These are phyloP conservation scores for Anguilla megastoma DNA, from an alignment of 2,797 vertebrate species.

Conservation along the genomic window DNA sequence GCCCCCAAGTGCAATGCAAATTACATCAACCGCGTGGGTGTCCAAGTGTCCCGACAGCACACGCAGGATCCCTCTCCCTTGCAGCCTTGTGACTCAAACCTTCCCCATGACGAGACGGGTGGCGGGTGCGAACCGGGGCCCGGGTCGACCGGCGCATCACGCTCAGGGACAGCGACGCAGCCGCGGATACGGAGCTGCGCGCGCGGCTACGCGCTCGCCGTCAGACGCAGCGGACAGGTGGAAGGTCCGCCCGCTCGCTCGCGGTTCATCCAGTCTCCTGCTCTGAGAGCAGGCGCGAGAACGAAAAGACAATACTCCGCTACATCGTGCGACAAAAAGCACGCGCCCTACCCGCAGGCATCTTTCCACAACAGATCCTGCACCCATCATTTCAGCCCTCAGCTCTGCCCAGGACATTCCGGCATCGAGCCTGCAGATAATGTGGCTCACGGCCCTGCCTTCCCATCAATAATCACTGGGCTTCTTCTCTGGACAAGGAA, in stretches of 20 bases:
- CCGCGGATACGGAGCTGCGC: background rate
- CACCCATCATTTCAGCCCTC: background rate
- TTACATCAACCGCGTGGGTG: background rate
- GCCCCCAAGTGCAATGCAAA: background rate
- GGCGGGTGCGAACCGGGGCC: no score
- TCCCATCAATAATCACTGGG: background rate
- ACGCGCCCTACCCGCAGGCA: background rate
- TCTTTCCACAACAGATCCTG: background rate
- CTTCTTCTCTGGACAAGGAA: background rate
- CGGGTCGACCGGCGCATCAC: no score
- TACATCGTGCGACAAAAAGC: background rate
- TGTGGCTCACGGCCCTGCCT: background rate
- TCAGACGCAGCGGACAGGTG: conserved; percentile 46
- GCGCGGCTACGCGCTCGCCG: background rate
- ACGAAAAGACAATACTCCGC: background rate
- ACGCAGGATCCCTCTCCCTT: background rate
- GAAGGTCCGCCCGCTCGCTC: background rate
- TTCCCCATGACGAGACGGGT: no score
- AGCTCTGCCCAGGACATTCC: background rate
- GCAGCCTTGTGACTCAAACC: conserved; percentile 41
- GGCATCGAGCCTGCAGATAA: background rate
- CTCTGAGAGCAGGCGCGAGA: background rate
- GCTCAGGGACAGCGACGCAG: background rate
- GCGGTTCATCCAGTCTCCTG: conserved; percentile 11
- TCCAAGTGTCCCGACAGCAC: background rate